These are phyloP conservation scores for Mionectes macconnelli DNA, from an alignment of 2,113 vertebrate genomes.

Conservation along the genomic window DNA sequence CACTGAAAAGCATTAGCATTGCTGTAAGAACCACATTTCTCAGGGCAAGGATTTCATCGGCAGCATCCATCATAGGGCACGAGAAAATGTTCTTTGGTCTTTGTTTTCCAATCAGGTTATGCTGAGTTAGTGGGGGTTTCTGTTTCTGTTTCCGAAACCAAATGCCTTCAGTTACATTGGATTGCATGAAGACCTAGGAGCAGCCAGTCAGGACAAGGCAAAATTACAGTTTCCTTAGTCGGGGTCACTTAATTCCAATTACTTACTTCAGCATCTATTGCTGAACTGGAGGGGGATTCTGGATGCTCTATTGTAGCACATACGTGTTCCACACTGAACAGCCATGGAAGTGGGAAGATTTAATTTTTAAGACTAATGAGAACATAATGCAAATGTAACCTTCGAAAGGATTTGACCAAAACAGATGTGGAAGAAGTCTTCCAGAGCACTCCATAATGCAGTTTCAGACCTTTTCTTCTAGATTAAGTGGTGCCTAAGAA, in stretches of 20 bases:
- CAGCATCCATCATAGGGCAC: no score
- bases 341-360: background rate
- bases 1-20: background rate
- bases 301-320: background rate
- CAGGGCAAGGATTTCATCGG: background rate
- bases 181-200: background rate
- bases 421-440: background rate
- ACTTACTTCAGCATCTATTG: rapidly evolving
- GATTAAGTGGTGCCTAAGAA: background rate
- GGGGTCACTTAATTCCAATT: background rate
- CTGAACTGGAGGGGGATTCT: background rate
- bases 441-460: background rate
- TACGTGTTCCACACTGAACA: background rate
- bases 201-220: background rate
- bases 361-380: background rate
- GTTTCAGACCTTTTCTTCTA: background rate
- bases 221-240: background rate
- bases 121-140: background rate
- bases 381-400: background rate
- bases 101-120: background rate
- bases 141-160: background rate
- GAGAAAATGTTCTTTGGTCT: background rate
- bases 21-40: background rate
- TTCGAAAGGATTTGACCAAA: background rate
- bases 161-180: background rate